A percentile compares a stretch with the other conserved stretches of the same genome.
phyloP scores from a whole-genome alignment of 2,888 invertebrate species.

The Amphiduros pacificus region DNA sequence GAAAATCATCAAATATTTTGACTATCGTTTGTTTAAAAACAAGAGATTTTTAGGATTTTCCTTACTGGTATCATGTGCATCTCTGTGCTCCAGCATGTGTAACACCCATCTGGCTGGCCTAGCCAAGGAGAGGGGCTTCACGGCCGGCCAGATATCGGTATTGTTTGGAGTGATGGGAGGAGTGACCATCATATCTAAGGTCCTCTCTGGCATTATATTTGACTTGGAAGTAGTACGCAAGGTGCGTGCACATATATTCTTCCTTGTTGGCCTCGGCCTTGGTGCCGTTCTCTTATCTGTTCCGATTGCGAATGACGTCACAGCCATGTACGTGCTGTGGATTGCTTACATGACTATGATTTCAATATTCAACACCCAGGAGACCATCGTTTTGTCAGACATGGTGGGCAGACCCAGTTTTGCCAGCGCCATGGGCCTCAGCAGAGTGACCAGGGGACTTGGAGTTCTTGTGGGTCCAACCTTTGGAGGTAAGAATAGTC shows the following conservation, averaged over 20 bases:
- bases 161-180: not conserved
- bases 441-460: constrained; percentile 5
- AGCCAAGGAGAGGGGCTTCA: constrained; percentile 1
- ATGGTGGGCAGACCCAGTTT: not conserved
- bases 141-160: not conserved
- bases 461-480: constrained; percentile 9
- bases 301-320: not conserved
- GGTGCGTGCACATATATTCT: not conserved
- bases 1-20: not conserved
- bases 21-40: not conserved
- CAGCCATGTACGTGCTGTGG: not conserved
- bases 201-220: constrained; percentile 4
- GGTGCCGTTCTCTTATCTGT: not conserved
- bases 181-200: not conserved
- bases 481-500: constrained; percentile 11
- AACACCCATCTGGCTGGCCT: constrained; percentile 7
- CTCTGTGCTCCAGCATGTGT: not conserved
- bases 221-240: not conserved
- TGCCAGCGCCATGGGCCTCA: constrained; percentile 8
- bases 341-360: not conserved
- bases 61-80: not conserved
- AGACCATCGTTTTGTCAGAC: not conserved
- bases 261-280: not conserved
- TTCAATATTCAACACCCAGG: not conserved
- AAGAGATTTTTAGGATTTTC: not conserved